A percentile compares a stretch with the other conserved stretches of the same genome.
Evolutionary conservation across 2,888 invertebrate genomes (phyloP).

Genomic region (Nymphalis polychloros): DNA sequence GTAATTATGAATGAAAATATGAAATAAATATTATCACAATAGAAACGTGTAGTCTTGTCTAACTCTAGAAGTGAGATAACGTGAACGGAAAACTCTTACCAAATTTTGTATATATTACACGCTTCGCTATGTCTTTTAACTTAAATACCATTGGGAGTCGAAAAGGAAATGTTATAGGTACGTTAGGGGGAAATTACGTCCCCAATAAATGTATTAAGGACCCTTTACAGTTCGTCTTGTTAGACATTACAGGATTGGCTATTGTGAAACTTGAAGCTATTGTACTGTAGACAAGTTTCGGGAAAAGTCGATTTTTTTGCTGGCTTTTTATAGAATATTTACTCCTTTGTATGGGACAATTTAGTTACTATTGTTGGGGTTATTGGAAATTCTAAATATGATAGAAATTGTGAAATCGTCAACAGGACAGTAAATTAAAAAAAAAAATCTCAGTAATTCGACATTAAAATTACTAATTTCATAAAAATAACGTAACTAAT

Average conservation of each 20-base stretch:
- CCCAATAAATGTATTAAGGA: slow-evolving; percentile 54
- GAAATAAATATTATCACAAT: too few species aligned
- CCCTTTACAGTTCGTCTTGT: slow-evolving; percentile 36
- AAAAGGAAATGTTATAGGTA: slow-evolving; percentile 30
- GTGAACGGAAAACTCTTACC: too few species aligned
- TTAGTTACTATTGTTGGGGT: not conserved
- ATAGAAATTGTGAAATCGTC: not conserved
- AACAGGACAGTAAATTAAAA: too few species aligned
- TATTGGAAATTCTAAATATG: slow-evolving; percentile 2
- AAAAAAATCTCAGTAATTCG: too few species aligned
- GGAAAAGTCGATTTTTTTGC: slow-evolving; percentile 7
- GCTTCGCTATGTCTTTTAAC: not conserved
- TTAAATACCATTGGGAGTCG: slow-evolving; percentile 8
- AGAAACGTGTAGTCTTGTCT: too few species aligned
- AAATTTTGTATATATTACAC: not conserved
- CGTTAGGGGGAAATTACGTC: slow-evolving; percentile 49
- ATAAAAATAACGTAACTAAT: too few species aligned
- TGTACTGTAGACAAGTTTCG: slow-evolving; percentile 15
- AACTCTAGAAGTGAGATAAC: too few species aligned
- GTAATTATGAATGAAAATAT: too few species aligned
- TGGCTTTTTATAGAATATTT: not conserved
- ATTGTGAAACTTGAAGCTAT: slow-evolving; percentile 32
- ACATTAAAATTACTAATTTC: too few species aligned
- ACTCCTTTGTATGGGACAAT: not conserved
- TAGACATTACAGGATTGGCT: slow-evolving; percentile 32